Evolutionary conservation across 1,140 invertebrate genomes (phyloP).

Genomic region (Lepidurus apus): DNA sequence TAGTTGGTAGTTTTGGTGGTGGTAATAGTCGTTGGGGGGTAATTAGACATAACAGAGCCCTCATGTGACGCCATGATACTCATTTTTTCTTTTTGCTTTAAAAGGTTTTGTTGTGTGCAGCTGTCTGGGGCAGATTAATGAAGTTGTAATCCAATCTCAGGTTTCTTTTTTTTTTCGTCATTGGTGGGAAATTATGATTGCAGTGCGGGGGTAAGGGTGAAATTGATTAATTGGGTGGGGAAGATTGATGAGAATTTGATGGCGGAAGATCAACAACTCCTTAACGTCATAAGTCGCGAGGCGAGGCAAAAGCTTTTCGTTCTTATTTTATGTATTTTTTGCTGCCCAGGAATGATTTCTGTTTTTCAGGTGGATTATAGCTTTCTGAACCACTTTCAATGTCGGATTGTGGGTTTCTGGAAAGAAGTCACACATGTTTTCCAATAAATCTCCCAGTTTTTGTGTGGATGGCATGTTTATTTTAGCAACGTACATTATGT

Average conservation of each 20-base stretch:
- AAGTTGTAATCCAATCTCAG: not conserved
- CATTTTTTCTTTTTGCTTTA: too few relatives aligned
- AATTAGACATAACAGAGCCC: too few relatives aligned
- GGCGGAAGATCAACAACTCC: conserved; percentile 15
- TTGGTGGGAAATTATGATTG: not conserved
- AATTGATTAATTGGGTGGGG: not conserved
- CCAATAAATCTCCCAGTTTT: too few relatives aligned
- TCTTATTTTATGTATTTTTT: not conserved
- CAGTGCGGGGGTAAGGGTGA: not conserved
- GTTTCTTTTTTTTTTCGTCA: not conserved
- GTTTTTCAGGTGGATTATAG: not conserved
- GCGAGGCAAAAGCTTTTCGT: not conserved
- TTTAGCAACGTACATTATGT: too few relatives aligned
- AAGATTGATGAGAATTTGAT: conserved; percentile 2
- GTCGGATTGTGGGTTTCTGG: too few relatives aligned
- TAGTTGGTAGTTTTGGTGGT: too few relatives aligned
- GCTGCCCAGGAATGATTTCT: not conserved
- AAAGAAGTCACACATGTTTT: too few relatives aligned
- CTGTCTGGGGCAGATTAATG: not conserved
- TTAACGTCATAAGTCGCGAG: not conserved
- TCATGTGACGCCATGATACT: too few relatives aligned
- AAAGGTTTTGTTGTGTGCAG: too few relatives aligned
- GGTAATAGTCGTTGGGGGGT: too few relatives aligned
- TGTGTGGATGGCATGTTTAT: too few relatives aligned
- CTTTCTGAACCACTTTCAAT: too few relatives aligned